A percentile compares a stretch with the other conserved stretches of the same genome.
phyloP scores from a whole-genome alignment of 2,113 vertebrate species.

The Harpagus bidentatus region DNA sequence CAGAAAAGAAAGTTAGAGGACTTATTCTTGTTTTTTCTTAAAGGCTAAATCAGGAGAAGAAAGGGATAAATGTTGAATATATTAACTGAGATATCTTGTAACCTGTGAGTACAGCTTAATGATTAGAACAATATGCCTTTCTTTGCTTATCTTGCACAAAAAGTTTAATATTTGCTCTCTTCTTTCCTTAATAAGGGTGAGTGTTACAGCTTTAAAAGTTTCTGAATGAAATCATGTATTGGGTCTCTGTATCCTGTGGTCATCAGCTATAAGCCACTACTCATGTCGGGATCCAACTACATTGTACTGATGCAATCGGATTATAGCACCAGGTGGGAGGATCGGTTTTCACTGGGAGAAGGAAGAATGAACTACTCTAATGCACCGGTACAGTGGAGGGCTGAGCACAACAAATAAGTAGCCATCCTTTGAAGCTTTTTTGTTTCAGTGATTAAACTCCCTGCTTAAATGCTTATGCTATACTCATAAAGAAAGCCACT shows the following conservation, averaged over 20 bases:
- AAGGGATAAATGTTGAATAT: slow-evolving; percentile 45
- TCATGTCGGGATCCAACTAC: not conserved
- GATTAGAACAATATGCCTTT: slow-evolving; percentile 45
- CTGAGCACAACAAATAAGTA: not conserved
- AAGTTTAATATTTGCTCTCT: slow-evolving; percentile 58
- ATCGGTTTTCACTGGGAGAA: slow-evolving; percentile 26
- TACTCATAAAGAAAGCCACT: not conserved
- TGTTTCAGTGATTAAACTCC: not conserved
- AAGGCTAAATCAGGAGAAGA: slow-evolving; percentile 53
- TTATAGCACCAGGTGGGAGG: slow-evolving; percentile 36
- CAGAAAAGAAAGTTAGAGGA: slow-evolving; percentile 55
- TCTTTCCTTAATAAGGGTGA: slow-evolving; percentile 52
- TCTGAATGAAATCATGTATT: not conserved
- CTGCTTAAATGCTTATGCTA: not conserved
- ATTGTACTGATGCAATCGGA: not conserved
- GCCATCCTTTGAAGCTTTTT: slow-evolving; percentile 41
- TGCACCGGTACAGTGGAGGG: not conserved
- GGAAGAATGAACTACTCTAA: not conserved
- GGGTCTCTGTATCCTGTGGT: slow-evolving; percentile 15
- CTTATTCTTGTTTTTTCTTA: slow-evolving; percentile 24
- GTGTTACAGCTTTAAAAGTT: slow-evolving; percentile 32
- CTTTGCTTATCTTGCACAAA: slow-evolving; percentile 15
- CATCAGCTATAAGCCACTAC: not conserved
- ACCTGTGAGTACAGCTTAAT: slow-evolving; percentile 19
- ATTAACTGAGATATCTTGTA: slow-evolving; percentile 51